Evolutionary conservation across 2,113 vertebrate species (phyloP).

Genomic region (Cyprinodon variegatus): DNA sequence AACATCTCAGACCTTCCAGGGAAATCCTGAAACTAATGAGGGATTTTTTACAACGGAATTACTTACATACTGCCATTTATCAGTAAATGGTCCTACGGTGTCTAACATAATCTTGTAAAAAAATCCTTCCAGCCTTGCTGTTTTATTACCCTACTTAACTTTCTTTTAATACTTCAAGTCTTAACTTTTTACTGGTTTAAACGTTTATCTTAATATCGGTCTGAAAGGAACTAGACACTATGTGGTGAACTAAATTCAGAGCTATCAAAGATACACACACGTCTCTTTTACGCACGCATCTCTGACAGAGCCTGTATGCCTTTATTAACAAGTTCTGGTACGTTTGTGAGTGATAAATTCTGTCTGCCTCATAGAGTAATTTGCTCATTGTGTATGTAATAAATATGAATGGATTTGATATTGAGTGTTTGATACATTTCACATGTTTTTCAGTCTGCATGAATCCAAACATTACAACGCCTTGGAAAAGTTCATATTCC

Average conservation of each 20-base stretch:
- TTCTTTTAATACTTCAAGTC: conserved; percentile 44
- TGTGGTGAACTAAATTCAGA: conserved; percentile 36
- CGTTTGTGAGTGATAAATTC: conserved; percentile 45
- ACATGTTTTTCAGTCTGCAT: not conserved
- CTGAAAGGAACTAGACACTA: conserved; percentile 31
- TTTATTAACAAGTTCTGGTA: conserved; percentile 66
- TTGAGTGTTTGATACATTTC: conserved; percentile 13
- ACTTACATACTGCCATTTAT: conserved; percentile 33
- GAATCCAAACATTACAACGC: not conserved
- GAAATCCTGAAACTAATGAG: conserved; percentile 37
- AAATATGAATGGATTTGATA: conserved; percentile 6
- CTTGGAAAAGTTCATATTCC: not conserved
- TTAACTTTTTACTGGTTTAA: conserved; percentile 20
- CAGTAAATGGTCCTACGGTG: conserved; percentile 42
- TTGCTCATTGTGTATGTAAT: not conserved
- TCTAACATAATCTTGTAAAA: conserved; percentile 47
- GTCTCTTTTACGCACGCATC: conserved; percentile 49
- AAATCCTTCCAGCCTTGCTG: conserved; percentile 42
- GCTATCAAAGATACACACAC: conserved; percentile 31
- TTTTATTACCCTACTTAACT: conserved; percentile 46
- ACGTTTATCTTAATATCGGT: conserved; percentile 40
- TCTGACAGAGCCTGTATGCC: conserved; percentile 68
- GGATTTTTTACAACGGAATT: conserved; percentile 44
- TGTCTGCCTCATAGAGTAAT: conserved; percentile 14
- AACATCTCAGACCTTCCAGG: conserved; percentile 68